Base-by-base conservation (phyloP, 2,797 vertebrate species). In the Acipenser oxyrinchus region DNA sequence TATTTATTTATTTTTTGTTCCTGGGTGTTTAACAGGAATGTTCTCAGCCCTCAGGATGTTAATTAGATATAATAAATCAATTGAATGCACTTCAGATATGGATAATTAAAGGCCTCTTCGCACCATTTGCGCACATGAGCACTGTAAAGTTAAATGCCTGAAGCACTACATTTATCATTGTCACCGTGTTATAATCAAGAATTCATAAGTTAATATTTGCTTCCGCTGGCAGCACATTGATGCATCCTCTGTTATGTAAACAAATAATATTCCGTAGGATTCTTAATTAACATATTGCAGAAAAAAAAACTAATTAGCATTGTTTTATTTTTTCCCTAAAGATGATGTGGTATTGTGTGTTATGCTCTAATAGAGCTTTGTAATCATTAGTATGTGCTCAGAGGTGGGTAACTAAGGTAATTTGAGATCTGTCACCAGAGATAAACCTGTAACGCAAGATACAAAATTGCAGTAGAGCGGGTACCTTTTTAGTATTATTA, bases 51-150 rank as follows among this genome's bases (percentile, higher is more conserved):
- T 9, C 58, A 53, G 58, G 68, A 69, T 63, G 58, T 72, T 76
- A 75, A 76, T 75, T 75, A 72, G 51, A 63, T 53, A 63, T 11
- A 64, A 62, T 66, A 61, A 70, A 48, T 70, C 60, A 50, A 58
- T 59, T 11, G 52, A 70, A 63, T 8, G 64, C 48, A 48, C 37
- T 62, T 66, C 48, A 63, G 15, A 63, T 59, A 48, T 66, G 60
- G 60, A 6, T 69, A 65, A 66, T 69, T 62, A 69, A 69, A 69
- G 58, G 37, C 48, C 64, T 62, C 59, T 37, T 55, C 64, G 18
- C 65, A 51, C 53, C 23, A n/a, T 59, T 67, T 65, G 23, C 50
- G 18, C 59, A 13, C 13, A 15, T 15, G 48, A 61, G 49, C 60
- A 12, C 11, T 10, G 8, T 9, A 18, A 37, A 49, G 62, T 55